These are phyloP conservation scores for Perca flavescens DNA, from an alignment of 2,113 vertebrate genomes.

Conservation along the genomic window DNA sequence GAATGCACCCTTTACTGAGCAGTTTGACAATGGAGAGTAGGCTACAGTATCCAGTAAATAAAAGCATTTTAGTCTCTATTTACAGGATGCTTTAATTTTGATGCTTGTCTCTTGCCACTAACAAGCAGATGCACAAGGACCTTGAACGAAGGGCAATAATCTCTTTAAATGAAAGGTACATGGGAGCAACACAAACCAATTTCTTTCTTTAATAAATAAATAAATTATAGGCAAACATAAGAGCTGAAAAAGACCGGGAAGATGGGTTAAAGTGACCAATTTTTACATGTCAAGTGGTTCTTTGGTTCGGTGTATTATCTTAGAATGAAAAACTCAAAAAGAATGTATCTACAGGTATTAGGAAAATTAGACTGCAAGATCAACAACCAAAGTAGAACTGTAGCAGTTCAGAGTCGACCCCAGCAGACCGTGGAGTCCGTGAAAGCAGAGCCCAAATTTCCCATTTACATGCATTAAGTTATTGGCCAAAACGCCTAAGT, in stretches of 20 bases:
- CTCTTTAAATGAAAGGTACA: background rate
- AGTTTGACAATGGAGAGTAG: background rate
- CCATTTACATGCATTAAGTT: too few species aligned
- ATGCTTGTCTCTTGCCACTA: background rate
- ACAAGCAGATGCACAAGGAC: background rate
- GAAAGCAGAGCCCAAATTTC: too few species aligned
- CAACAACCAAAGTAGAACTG: background rate
- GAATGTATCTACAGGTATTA: background rate
- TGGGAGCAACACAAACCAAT: constrained; percentile 1
- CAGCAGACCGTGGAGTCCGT: too few species aligned
- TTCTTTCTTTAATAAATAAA: background rate
- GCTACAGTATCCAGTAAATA: background rate
- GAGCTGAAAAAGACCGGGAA: background rate
- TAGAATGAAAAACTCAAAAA: background rate
- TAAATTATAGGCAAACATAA: background rate
- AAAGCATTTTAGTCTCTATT: background rate
- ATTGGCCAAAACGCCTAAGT: too few species aligned
- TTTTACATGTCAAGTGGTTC: background rate
- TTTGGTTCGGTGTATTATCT: background rate
- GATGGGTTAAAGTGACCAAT: background rate
- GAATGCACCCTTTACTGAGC: background rate
- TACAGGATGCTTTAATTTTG: background rate
- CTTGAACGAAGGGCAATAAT: constrained; percentile 15
- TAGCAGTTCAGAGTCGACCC: too few species aligned
- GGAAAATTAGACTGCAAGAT: background rate